Conservation (phyloP, 2,888 invertebrate genomes). For the Caenorhabditis sulstoni region DNA sequence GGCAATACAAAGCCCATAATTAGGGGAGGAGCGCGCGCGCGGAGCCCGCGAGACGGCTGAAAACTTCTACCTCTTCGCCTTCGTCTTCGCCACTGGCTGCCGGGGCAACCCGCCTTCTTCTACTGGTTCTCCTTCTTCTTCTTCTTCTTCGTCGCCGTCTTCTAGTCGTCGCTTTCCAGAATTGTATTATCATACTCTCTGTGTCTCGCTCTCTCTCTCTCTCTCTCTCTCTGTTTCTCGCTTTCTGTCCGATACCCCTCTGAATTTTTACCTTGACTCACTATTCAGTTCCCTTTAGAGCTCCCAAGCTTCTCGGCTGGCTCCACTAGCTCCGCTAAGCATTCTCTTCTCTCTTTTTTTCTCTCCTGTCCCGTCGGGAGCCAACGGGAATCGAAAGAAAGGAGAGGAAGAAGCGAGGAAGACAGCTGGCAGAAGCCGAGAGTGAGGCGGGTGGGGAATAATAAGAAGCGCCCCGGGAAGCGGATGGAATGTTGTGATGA, state of each 20-base stretch:
- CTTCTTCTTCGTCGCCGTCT: background rate
- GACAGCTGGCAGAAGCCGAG: constrained; percentile 33
- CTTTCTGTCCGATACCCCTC: background rate
- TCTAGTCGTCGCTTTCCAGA: background rate
- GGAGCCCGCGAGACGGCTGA: constrained; percentile 5
- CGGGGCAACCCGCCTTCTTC: constrained; percentile 8
- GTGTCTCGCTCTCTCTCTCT: background rate
- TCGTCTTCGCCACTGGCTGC: background rate
- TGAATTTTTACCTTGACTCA: background rate
- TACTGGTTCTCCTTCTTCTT: background rate
- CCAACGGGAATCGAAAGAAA: background rate
- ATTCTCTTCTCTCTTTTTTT: background rate
- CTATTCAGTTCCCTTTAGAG: background rate
- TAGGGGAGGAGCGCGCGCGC: background rate
- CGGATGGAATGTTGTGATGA: constrained; percentile 10
- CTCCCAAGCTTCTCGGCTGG: background rate
- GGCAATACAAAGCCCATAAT: constrained; percentile 5
- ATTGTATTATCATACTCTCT: background rate
- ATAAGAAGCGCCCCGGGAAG: constrained; percentile 11
- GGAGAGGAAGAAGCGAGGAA: constrained; percentile 18
- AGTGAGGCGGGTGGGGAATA: constrained; percentile 6
- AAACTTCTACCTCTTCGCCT: background rate
- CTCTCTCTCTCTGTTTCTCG: background rate
- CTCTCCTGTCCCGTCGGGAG: background rate
- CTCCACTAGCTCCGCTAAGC: background rate